Conservation (phyloP, 2,113 vertebrate species). For the Chlamydotis undulata region DNA sequence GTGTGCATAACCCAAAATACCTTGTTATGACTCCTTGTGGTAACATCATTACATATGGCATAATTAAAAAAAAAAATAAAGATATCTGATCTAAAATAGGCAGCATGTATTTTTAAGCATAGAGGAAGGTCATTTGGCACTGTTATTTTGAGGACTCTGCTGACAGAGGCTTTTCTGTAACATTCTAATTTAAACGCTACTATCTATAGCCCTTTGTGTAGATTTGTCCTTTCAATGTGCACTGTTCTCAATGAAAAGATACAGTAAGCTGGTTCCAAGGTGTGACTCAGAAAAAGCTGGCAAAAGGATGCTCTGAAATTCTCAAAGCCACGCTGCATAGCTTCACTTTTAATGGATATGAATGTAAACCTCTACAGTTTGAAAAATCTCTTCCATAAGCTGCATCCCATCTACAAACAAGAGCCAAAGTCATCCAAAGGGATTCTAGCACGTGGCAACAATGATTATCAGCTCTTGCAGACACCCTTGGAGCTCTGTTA, state of each 20-base stretch:
- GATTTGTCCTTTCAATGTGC: conserved; percentile 58
- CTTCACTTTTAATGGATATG: background rate
- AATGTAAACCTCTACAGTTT: background rate
- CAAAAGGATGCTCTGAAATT: background rate
- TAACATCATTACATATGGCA: background rate
- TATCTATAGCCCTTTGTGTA: conserved; percentile 67
- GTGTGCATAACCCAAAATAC: background rate
- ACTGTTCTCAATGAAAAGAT: conserved; percentile 42
- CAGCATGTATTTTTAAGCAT: background rate
- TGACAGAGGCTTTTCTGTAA: conserved; percentile 66
- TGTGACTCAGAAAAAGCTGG: conserved; percentile 38
- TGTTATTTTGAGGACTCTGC: conserved; percentile 59
- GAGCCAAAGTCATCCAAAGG: background rate
- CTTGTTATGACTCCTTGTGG: background rate
- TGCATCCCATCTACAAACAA: background rate
- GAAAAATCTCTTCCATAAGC: background rate
- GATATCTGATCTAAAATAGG: conserved; percentile 20
- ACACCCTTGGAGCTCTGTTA: background rate
- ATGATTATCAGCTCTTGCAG: background rate
- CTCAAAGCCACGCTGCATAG: background rate
- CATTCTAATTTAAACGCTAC: conserved; percentile 59
- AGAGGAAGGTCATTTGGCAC: background rate
- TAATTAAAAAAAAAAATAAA: conserved; percentile 3
- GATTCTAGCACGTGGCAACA: background rate
- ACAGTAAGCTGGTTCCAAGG: conserved; percentile 49